These are phyloP conservation scores for Tuta absoluta DNA, from an alignment of 2,888 invertebrate genomes.

Conservation along the genomic window DNA sequence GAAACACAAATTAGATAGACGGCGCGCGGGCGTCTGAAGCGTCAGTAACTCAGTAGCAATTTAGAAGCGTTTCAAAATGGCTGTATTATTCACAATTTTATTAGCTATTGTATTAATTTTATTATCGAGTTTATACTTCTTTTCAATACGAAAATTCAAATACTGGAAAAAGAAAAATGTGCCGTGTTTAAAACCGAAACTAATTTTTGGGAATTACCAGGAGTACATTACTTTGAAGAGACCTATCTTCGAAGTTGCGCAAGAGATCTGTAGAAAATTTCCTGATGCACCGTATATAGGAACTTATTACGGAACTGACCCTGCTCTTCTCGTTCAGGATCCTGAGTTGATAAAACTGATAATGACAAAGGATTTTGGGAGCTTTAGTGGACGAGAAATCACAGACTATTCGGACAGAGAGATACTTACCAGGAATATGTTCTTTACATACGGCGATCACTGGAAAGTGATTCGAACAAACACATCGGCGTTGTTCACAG, in stretches of 20 bases:
- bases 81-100: not conserved
- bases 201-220: constrained; percentile 44
- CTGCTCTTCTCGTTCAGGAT: constrained; percentile 47
- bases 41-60: not conserved
- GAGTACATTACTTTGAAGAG: constrained; percentile 40
- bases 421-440: constrained; percentile 46
- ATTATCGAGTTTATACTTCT: not conserved
- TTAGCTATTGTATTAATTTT: not conserved
- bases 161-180: constrained; percentile 46
- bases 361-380: constrained; percentile 50
- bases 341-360: constrained; percentile 50
- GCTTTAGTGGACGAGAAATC: constrained; percentile 53
- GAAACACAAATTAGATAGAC: not conserved
- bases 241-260: constrained; percentile 28
- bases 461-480: constrained; percentile 61
- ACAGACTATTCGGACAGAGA: constrained; percentile 46
- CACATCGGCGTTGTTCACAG: constrained; percentile 55
- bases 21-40: too few relatives aligned
- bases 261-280: constrained; percentile 41
- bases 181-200: constrained; percentile 37
- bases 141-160: constrained; percentile 34
- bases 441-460: constrained; percentile 51
- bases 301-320: constrained; percentile 44
- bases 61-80: not conserved
- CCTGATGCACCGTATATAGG: constrained; percentile 45